Conservation (phyloP, 2,113 vertebrate genomes). For the Brachirus orientalis region DNA sequence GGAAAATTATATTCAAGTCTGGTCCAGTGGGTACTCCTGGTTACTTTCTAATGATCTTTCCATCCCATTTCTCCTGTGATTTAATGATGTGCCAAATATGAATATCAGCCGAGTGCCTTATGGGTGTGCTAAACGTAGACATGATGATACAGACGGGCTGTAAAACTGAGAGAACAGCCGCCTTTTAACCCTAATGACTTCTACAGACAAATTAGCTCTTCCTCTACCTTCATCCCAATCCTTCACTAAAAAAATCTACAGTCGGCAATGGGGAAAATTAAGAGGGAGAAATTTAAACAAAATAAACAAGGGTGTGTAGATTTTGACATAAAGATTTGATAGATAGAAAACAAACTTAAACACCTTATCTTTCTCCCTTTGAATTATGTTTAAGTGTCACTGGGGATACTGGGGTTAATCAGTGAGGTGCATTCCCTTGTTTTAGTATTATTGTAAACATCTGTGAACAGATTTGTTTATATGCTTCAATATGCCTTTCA, state of each 20-base stretch:
- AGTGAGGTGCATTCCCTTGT: background rate
- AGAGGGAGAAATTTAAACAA: conserved; percentile 26
- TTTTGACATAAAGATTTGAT: too few species aligned
- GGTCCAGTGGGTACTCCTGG: conserved; percentile 14
- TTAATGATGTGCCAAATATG: conserved; percentile 72
- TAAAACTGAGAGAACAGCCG: conserved; percentile 44
- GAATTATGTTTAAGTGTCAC: too few species aligned
- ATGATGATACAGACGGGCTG: conserved; percentile 53
- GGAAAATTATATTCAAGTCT: conserved; percentile 30
- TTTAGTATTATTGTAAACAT: background rate
- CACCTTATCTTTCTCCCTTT: too few species aligned
- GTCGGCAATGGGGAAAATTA: background rate
- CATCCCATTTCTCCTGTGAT: conserved; percentile 61
- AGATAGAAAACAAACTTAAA: background rate
- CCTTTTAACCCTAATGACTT: conserved; percentile 58
- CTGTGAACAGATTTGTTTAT: too few species aligned
- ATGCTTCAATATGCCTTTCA: too few species aligned
- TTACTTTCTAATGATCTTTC: conserved; percentile 67
- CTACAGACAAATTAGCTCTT: conserved; percentile 60
- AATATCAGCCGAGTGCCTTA: conserved; percentile 59
- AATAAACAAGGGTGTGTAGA: background rate
- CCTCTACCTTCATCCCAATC: conserved; percentile 9
- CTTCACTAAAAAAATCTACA: conserved; percentile 19
- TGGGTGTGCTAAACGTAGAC: conserved; percentile 64
- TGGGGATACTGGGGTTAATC: background rate